Conservation (phyloP, 1,140 invertebrate species). For the Drosophila sproati region DNA sequence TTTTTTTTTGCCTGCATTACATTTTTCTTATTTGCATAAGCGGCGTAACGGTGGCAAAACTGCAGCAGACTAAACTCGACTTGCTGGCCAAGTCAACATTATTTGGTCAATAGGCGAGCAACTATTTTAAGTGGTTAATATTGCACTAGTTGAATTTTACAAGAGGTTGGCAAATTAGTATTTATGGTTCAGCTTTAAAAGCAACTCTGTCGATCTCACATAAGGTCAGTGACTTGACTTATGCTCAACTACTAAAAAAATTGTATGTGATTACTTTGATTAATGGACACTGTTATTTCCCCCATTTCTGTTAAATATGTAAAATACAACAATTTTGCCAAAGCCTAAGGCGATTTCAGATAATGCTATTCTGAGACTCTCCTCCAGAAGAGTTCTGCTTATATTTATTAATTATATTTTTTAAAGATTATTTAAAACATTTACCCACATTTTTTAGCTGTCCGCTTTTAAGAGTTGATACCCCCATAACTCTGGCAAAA, state of each 20-base stretch:
- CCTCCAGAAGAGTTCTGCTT: no score
- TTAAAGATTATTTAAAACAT: no score
- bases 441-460: no score
- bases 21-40: conserved; percentile 24
- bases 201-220: not conserved
- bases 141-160: no score
- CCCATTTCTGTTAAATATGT: not conserved
- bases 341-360: not conserved
- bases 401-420: no score
- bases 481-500: no score
- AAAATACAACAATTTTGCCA: not conserved
- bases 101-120: conserved; percentile 42
- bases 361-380: no score
- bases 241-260: not conserved
- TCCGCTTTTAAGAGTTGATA: no score
- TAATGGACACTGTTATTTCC: not conserved
- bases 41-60: conserved; percentile 13
- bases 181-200: not conserved
- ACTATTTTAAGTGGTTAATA: not conserved
- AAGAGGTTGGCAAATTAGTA: not conserved
- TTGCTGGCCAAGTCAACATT: conserved; percentile 20
- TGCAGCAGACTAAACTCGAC: conserved; percentile 1
- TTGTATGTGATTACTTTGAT: not conserved
- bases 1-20: conserved; percentile 7
- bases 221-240: not conserved